Evolutionary conservation across 1,140 invertebrate genomes (phyloP).

Genomic region (Choristoneura fumiferana): DNA sequence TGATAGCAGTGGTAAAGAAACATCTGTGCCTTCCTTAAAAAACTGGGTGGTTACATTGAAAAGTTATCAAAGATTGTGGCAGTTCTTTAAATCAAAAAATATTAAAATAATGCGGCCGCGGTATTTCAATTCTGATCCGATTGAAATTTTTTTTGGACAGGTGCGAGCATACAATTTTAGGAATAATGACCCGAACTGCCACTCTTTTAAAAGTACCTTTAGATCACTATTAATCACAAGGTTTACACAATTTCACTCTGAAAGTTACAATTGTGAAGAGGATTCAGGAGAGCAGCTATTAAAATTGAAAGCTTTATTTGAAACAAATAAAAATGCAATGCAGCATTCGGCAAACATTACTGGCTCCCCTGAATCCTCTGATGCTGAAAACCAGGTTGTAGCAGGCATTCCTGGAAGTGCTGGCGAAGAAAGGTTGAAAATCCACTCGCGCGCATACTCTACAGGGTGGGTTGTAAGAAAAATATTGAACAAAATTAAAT

Average conservation of each 20-base stretch:
- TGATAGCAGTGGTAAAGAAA: conserved; percentile 18
- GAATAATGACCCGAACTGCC: conserved; percentile 26
- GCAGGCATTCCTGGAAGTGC: background rate
- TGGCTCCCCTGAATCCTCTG: too few relatives aligned
- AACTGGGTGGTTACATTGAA: conserved; percentile 27
- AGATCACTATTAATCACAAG: conserved; percentile 28
- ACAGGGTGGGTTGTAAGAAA: conserved; percentile 26
- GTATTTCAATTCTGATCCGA: conserved; percentile 32
- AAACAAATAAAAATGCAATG: too few relatives aligned
- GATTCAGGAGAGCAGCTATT: conserved; percentile 24
- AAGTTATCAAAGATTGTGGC: too few relatives aligned
- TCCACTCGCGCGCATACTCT: conserved; percentile 28
- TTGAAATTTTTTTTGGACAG: conserved; percentile 31
- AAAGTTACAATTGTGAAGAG: conserved; percentile 30
- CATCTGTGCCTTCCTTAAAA: conserved; percentile 21
- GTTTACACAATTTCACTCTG: conserved; percentile 25
- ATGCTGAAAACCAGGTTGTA: background rate
- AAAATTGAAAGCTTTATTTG: background rate
- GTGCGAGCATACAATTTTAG: conserved; percentile 30
- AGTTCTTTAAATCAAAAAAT: too few relatives aligned
- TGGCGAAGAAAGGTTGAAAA: conserved; percentile 20
- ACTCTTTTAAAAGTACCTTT: conserved; percentile 25
- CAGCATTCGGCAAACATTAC: too few relatives aligned
- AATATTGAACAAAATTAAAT: conserved; percentile 24
- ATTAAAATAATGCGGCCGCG: too few relatives aligned